phyloP scores from a whole-genome alignment of 2,888 invertebrate genomes.

The Lamellibrachia columna region DNA sequence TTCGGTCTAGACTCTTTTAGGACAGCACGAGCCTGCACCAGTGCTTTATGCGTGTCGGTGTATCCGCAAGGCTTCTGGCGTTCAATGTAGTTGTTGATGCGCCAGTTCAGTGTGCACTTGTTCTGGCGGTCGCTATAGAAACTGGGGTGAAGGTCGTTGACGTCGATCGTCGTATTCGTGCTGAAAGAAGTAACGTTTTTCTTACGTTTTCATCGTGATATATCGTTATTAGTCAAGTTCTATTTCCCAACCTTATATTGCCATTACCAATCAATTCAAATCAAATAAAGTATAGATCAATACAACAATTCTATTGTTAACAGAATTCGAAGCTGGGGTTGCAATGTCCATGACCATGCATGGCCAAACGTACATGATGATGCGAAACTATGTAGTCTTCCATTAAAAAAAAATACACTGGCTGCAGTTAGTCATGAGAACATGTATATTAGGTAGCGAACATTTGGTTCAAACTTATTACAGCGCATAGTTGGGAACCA shows the following conservation, averaged over 20 bases:
- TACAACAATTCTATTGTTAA: background rate
- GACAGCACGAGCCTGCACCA: constrained; percentile 37
- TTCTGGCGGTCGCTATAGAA: constrained; percentile 34
- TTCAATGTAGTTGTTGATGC: constrained; percentile 27
- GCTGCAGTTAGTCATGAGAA: background rate
- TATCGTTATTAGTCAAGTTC: background rate
- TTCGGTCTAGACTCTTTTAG: constrained; percentile 35
- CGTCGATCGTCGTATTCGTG: constrained; percentile 43
- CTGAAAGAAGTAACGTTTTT: constrained; percentile 30
- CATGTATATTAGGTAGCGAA: background rate
- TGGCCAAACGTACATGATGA: background rate
- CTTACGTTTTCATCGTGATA: background rate
- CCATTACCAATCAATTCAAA: background rate
- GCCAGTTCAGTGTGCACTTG: constrained; percentile 44
- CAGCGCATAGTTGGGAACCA: no score
- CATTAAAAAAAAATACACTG: background rate
- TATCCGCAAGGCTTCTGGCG: constrained; percentile 43
- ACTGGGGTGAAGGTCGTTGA: constrained; percentile 42
- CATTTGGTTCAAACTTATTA: background rate
- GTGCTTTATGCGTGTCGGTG: constrained; percentile 46
- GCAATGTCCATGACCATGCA: background rate
- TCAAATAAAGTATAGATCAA: no score
- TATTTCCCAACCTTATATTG: background rate
- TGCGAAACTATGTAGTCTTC: background rate
- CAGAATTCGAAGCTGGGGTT: background rate